Evolutionary conservation across 2,797 vertebrate species (phyloP).

Genomic region (Phrynocephalus forsythii): DNA sequence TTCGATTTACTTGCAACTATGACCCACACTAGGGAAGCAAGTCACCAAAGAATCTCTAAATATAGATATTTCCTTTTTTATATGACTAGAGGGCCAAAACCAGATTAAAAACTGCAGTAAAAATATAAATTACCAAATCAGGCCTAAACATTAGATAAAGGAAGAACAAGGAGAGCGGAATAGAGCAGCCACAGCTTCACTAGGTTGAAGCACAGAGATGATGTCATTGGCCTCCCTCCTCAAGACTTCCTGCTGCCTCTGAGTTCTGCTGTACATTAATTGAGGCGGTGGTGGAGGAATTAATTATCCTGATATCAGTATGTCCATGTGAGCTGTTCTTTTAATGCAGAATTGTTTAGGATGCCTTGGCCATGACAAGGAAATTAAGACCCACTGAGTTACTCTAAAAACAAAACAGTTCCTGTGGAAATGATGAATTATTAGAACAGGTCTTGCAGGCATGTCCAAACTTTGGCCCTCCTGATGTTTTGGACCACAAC

Average conservation of each 20-base stretch:
- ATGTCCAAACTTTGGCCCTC: no score
- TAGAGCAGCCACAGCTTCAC: not conserved
- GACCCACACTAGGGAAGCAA: not conserved
- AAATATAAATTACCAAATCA: constrained; percentile 7
- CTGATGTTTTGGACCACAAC: no score
- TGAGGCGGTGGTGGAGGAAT: no score
- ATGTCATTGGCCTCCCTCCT: no score
- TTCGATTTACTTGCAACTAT: not conserved
- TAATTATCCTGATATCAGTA: not conserved
- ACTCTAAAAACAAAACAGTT: not conserved
- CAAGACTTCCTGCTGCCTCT: no score
- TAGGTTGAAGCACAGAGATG: not conserved
- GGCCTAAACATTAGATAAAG: not conserved
- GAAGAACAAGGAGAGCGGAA: not conserved
- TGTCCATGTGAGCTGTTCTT: not conserved
- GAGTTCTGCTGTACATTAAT: not conserved
- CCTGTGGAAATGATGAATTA: not conserved
- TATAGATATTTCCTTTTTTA: not conserved
- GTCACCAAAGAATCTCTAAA: not conserved
- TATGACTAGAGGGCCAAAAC: no score
- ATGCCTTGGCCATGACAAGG: not conserved
- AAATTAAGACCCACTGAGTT: not conserved
- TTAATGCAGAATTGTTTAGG: not conserved
- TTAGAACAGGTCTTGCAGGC: no score
- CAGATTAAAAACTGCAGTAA: not conserved